Evolutionary conservation across 2,888 invertebrate genomes (phyloP).

Genomic region (Chymomyza amoena): DNA sequence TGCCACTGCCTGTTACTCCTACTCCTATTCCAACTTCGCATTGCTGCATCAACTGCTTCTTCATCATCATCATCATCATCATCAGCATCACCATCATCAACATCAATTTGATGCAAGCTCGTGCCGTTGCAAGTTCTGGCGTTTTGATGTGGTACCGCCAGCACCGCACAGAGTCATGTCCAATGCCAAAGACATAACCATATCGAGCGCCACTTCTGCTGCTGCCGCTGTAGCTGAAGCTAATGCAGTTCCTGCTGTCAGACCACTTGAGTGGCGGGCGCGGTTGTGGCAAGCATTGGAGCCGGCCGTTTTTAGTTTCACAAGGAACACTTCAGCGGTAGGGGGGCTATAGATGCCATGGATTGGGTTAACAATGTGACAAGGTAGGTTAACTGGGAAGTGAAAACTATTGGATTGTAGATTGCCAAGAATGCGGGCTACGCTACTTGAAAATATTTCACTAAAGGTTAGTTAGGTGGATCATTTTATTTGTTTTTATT

Average conservation of each 20-base stretch:
- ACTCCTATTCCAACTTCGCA: not conserved
- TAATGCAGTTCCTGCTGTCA: not conserved
- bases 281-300: not conserved
- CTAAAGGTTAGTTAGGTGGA: not conserved
- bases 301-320: not conserved
- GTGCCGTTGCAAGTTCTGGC: constrained; percentile 3
- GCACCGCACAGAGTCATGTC: too few species aligned
- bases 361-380: not conserved
- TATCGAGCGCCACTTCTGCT: too few species aligned
- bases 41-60: not conserved
- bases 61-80: not conserved
- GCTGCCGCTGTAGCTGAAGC: not conserved
- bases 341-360: not conserved
- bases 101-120: constrained; percentile 25
- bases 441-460: too few species aligned
- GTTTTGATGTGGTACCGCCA: constrained; percentile 62
- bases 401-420: not conserved
- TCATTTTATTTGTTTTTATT: not conserved
- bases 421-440: not conserved
- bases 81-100: not conserved
- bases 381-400: not conserved
- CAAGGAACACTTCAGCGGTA: not conserved
- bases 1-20: not conserved
- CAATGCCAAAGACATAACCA: too few species aligned
- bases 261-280: not conserved